Percentiles rank a stretch among this genome's conserved stretches.
Conservation (phyloP, 2,113 vertebrate genomes). For the Pelmatolapia mariae region DNA sequence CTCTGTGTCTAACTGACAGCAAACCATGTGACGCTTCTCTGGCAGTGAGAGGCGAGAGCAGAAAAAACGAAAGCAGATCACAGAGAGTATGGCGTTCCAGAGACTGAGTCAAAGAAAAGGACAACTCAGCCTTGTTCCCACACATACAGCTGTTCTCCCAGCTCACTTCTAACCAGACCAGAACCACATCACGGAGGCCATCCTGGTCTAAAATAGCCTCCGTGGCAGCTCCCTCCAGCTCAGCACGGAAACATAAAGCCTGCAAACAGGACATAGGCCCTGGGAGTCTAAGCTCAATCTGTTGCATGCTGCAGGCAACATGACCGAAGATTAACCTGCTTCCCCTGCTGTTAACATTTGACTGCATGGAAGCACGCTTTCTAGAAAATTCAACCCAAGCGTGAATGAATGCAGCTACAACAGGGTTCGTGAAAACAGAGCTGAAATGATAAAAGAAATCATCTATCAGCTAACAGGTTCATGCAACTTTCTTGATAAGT, state of each 20-base stretch:
- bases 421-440: background rate
- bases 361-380: background rate
- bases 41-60: background rate
- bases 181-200: conserved; percentile 25
- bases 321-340: conserved; percentile 7
- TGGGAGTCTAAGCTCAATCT: background rate
- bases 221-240: background rate
- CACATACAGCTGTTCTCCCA: conserved; percentile 1
- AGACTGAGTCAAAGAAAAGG: background rate
- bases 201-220: background rate
- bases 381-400: background rate
- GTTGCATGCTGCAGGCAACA: background rate
- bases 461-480: background rate
- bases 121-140: conserved; percentile 36
- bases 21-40: background rate
- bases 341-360: background rate
- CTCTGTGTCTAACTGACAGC: background rate
- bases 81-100: background rate
- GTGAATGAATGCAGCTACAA: background rate
- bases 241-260: background rate
- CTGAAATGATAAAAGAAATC: background rate
- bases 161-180: conserved; percentile 2
- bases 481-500: background rate
- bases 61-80: background rate
- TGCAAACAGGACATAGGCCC: background rate